Base-by-base conservation (phyloP, 2,888 invertebrate genomes). In the Uloborus plumipes region DNA sequence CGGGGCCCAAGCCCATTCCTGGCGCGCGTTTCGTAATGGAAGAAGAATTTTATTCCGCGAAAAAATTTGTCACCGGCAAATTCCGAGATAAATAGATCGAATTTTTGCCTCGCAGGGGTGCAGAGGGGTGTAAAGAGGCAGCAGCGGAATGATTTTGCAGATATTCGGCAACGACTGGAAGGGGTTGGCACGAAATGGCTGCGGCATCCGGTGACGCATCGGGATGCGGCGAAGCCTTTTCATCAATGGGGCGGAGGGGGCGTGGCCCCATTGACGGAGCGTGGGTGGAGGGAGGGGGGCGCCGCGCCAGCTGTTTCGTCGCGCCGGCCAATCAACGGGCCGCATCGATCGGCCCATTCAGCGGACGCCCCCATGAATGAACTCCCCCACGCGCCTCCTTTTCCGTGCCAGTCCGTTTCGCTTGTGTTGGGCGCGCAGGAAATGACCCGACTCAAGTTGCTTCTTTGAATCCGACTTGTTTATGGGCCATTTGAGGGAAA, bases 301-400 rank as follows among this genome's bases (percentile, higher is more conserved):
- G 70, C 62, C 22, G 70, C 64, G 50, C 74, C 80, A 80, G 80
- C 80, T 80, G 80, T 80, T 80, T 80, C 80, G 64, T 49, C 53
- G 26, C 39, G 47, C 64, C 74, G 15, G 7, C 80, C 80, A 80
- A 80, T 80, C 64, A 58, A 49, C 31, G 64, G 50, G 50, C 53
- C 26, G 62, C 62, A 80, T 80, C 80, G 80, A 80, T 80, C 80
- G 64, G 26, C 74, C 50, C 73, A 73, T 73, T 73, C 67, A 73
- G 18, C 73, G 62, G 55, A 80, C 80, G 73, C 79, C 79, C 80
- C 80, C 64, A 80, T 80, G 80, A 80, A 80, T 80, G 80, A 80
- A 80, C 74, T 58, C 51, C 58, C 62, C 79, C 14, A n/a, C n/a
- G 7, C 50, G 20, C 64, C 69, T 15, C 49, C 53, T 22, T 39